A percentile compares a stretch with the other conserved stretches of the same genome.
These are phyloP conservation scores for Spheniscus humboldti DNA, from an alignment of 2,797 vertebrate genomes.

Conservation along the genomic window DNA sequence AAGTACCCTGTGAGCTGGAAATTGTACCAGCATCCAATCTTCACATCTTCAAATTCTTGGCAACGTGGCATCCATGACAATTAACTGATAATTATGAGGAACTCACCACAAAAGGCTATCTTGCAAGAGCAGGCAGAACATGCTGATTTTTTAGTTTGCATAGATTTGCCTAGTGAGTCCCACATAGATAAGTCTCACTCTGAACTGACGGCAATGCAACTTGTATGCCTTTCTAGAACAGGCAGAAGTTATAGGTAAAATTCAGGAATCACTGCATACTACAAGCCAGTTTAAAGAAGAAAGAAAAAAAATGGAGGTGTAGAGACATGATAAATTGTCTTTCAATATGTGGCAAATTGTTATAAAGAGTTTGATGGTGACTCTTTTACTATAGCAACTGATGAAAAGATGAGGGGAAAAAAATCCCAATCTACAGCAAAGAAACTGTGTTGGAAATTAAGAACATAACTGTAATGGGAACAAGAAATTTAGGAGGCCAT, in stretches of 20 bases:
- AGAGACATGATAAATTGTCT: not conserved
- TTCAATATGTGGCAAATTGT: not conserved
- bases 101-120: constrained; percentile 10
- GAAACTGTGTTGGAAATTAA: not conserved
- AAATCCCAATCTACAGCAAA: not conserved
- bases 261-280: not conserved
- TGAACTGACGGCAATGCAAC: not conserved
- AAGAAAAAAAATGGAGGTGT: not conserved
- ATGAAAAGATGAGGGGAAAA: not conserved
- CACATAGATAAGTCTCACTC: not conserved
- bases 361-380: not conserved
- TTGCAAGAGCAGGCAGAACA: constrained; percentile 27
- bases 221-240: not conserved
- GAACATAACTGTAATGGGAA: not conserved
- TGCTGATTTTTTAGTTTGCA: constrained; percentile 20
- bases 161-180: not conserved
- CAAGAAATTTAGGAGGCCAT: not conserved
- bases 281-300: not conserved
- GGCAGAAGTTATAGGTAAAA: not conserved
- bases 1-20: not conserved
- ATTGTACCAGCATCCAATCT: not conserved
- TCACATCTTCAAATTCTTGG: constrained; percentile 18
- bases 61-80: not conserved
- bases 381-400: not conserved
- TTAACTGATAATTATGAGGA: constrained; percentile 30